Evolutionary conservation across 2,888 invertebrate genomes (phyloP).

Genomic region (Synanthedon tipuliformis): DNA sequence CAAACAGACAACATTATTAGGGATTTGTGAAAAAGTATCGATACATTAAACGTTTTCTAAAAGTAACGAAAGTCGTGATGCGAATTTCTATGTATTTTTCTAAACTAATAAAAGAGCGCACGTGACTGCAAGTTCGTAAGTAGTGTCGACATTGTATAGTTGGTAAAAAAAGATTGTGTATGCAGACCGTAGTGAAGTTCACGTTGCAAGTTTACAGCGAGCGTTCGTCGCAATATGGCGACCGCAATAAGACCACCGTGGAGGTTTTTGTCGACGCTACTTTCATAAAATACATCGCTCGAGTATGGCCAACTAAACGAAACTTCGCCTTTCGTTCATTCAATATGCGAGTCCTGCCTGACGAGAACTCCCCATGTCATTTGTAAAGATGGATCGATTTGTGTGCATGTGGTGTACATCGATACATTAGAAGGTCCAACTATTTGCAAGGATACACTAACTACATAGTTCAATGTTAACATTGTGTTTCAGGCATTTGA

Average conservation of each 20-base stretch:
- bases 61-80: slow-evolving; percentile 13
- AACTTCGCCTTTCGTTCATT: slow-evolving; percentile 59
- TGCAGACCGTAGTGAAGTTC: slow-evolving; percentile 43
- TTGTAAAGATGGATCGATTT: slow-evolving; percentile 27
- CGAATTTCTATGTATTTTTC: slow-evolving; percentile 13
- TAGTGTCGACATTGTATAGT: slow-evolving; percentile 14
- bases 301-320: slow-evolving; percentile 49
- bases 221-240: slow-evolving; percentile 36
- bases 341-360: slow-evolving; percentile 58
- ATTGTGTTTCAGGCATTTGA: too few relatives aligned
- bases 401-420: too few relatives aligned
- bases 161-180: slow-evolving; percentile 37
- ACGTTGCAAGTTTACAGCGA: slow-evolving; percentile 54
- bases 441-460: too few relatives aligned
- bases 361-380: slow-evolving; percentile 37
- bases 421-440: neutral
- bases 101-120: slow-evolving; percentile 35
- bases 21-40: neutral
- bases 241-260: slow-evolving; percentile 55
- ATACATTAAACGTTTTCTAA: slow-evolving; percentile 10
- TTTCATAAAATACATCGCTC: slow-evolving; percentile 44
- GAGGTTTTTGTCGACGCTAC: slow-evolving; percentile 57
- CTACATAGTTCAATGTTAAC: too few relatives aligned
- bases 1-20: neutral
- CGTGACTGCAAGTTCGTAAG: slow-evolving; percentile 23